A percentile compares a stretch with the other conserved stretches of the same genome.
phyloP scores from a whole-genome alignment of 2,113 vertebrate genomes.

The Neofelis nebulosa region DNA sequence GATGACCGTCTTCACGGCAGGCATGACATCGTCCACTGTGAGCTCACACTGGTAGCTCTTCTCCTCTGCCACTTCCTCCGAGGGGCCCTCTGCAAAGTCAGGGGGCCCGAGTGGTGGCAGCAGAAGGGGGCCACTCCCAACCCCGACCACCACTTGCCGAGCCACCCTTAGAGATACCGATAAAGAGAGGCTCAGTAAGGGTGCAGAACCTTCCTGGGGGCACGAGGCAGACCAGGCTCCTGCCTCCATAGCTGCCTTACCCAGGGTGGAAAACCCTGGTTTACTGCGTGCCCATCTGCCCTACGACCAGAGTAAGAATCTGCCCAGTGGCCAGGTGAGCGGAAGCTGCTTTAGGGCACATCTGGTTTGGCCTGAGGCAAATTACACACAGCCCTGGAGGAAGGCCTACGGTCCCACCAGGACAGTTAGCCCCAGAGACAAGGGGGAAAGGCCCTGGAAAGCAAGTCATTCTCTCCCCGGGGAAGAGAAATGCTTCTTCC shows the following conservation, averaged over 20 bases:
- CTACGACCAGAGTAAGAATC: neutral
- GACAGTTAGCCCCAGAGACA: neutral
- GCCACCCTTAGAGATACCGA: neutral
- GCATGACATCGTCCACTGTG: slow-evolving; percentile 94
- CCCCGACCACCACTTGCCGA: neutral
- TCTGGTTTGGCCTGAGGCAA: neutral
- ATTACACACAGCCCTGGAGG: neutral
- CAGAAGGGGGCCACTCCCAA: neutral
- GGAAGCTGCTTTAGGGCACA: neutral
- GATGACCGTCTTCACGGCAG: slow-evolving; percentile 94
- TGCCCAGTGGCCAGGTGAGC: neutral
- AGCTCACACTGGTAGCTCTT: slow-evolving; percentile 93
- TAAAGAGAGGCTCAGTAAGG: neutral
- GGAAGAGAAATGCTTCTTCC: neutral
- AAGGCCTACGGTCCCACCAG: neutral
- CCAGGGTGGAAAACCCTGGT: neutral
- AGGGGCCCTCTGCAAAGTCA: slow-evolving; percentile 86
- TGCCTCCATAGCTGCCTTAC: neutral
- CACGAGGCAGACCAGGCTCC: neutral
- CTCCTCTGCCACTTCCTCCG: slow-evolving; percentile 93
- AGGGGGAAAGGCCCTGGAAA: neutral
- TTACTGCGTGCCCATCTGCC: neutral
- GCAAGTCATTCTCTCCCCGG: neutral
- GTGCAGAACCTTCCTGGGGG: neutral
- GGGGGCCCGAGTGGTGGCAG: neutral